A percentile compares a stretch with the other conserved stretches of the same genome.
Conservation (phyloP, 2,888 invertebrate species). For the Drosophila prostipennis region DNA sequence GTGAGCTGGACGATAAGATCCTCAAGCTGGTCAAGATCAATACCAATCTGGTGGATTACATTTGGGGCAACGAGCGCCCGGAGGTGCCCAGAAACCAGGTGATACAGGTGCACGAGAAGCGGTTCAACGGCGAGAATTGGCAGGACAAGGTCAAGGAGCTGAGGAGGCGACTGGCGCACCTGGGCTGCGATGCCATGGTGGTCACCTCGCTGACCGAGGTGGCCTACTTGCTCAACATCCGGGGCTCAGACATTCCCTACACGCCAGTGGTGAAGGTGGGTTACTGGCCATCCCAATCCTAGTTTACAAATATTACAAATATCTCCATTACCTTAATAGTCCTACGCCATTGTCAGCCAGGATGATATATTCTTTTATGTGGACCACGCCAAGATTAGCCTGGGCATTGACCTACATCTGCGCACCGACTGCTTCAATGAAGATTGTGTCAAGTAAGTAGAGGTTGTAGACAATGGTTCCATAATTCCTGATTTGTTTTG, state of each 20-base stretch:
- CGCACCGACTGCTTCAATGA: conserved; percentile 87
- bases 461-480: neutral
- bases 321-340: conserved; percentile 84
- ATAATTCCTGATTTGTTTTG: neutral
- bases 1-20: conserved; percentile 84
- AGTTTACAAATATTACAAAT: too few relatives aligned
- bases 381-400: conserved; percentile 87
- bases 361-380: conserved; percentile 89
- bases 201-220: conserved; percentile 94
- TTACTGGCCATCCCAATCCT: too few relatives aligned
- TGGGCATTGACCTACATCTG: conserved; percentile 85
- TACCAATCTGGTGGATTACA: conserved; percentile 90
- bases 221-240: conserved; percentile 94
- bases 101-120: conserved; percentile 86
- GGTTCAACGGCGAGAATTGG: conserved; percentile 89
- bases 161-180: conserved; percentile 86
- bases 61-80: conserved; percentile 90
- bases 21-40: conserved; percentile 78
- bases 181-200: conserved; percentile 91
- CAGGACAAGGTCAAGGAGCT: conserved; percentile 89
- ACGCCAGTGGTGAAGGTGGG: conserved; percentile 90
- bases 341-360: conserved; percentile 89
- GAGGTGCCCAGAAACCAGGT: conserved; percentile 83
- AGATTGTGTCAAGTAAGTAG: conserved; percentile 87
- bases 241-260: conserved; percentile 93